Base-by-base conservation (phyloP, 2,888 invertebrate species). In the Sinodicranocentrus sp. region DNA sequence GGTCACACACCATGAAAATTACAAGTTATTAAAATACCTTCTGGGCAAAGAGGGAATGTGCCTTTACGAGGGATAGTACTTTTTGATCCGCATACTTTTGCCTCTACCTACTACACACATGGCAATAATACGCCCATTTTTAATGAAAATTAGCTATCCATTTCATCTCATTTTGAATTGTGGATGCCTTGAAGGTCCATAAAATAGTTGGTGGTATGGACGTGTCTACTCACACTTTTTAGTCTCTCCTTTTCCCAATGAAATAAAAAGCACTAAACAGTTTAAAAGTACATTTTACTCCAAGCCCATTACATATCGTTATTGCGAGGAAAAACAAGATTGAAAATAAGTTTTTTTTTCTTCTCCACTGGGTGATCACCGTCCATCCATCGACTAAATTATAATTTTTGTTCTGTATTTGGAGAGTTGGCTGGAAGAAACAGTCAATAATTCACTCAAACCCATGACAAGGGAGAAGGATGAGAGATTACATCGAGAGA, bases 401-500 rank as follows among this genome's bases (percentile, higher is more conserved):
- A 68, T 77, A 77, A 77, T 77, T 77, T 77, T 77, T 39, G 43
- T 77, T 77, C 77, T 77, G 19, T 77, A 68, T 77, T 77, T 77
- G 77, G 77, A 68, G 77, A 77, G 77, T 77, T 77, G 43, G 77
- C 77, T 77, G 77, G 77, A 77, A 77, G 77, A 77, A 77, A 77
- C 59, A 82, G 77, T 73, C 72, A 75, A 82, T 86, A 86, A 86
- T 82, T 86, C 86, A 86, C 78, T 85, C 75, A 83, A 48, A 77
- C 82, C 67, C 65, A 85, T 86, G 86, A 85, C 85, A 86, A 84
- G 84, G 54, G 52, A 63, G 73, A 73, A 59, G 65, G 73, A 84
- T 87, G 87, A 85, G 85, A 85, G 87, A 87, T 87, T 87, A 87
- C 85, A 87, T 84, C 68, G 84, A 52, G 71, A 87, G 87, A 87